Conservation (phyloP, 2,888 invertebrate species). For the Tortricodes alternella region DNA sequence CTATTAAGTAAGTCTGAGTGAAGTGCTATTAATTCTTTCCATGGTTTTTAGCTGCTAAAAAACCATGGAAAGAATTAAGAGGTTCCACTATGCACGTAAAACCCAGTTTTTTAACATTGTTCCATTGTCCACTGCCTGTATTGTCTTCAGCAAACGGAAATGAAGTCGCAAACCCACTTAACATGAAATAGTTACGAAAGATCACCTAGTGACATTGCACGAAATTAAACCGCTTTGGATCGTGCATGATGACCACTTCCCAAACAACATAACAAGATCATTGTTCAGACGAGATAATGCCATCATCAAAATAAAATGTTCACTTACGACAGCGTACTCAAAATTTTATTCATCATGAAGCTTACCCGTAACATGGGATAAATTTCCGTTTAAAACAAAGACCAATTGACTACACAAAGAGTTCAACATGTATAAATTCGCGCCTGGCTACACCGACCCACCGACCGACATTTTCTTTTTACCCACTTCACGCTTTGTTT, state of each 20-base stretch:
- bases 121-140: slow-evolving; percentile 32
- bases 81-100: slow-evolving; percentile 8
- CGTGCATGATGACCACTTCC: neutral
- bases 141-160: slow-evolving; percentile 42
- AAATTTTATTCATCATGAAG: too few species aligned
- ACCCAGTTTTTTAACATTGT: slow-evolving; percentile 24
- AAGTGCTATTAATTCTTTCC: neutral
- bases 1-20: neutral
- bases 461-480: slow-evolving; percentile 60
- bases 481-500: slow-evolving; percentile 63
- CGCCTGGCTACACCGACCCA: slow-evolving; percentile 42
- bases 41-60: neutral
- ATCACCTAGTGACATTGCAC: slow-evolving; percentile 48
- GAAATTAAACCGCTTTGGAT: slow-evolving; percentile 21
- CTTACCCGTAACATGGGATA: slow-evolving; percentile 8
- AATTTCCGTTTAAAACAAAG: neutral
- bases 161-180: slow-evolving; percentile 33
- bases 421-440: slow-evolving; percentile 11
- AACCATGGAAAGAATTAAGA: neutral
- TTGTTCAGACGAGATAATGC: neutral
- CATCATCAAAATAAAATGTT: neutral
- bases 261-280: neutral
- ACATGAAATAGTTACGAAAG: slow-evolving; percentile 35
- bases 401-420: slow-evolving; percentile 3
- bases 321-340: neutral